phyloP scores from a whole-genome alignment of 2,888 invertebrate species.

The Mythimna vitellina region DNA sequence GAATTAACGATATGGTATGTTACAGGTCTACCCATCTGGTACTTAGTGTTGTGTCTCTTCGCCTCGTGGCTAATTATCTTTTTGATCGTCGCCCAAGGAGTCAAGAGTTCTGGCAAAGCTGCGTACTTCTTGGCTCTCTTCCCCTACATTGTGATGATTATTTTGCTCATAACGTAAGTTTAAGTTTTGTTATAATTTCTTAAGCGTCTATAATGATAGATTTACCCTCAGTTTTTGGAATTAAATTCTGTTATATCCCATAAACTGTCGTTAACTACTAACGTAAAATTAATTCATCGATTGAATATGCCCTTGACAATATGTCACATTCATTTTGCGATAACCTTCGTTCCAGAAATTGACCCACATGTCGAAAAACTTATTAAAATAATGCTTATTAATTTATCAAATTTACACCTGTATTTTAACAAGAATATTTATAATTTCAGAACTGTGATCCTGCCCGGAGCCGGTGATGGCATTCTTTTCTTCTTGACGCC shows the following conservation, averaged over 20 bases:
- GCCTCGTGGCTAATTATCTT: slow-evolving; percentile 93
- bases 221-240: too few relatives aligned
- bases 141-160: slow-evolving; percentile 95
- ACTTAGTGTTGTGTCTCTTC: slow-evolving; percentile 92
- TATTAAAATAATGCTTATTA: too few relatives aligned
- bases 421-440: not conserved
- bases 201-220: not conserved
- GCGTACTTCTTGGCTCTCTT: slow-evolving; percentile 97
- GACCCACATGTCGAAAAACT: not conserved
- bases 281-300: too few relatives aligned
- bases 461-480: slow-evolving; percentile 92
- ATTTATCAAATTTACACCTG: not conserved
- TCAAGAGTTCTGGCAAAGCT: slow-evolving; percentile 95
- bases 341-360: not conserved
- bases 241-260: too few relatives aligned
- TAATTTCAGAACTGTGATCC: slow-evolving; percentile 88
- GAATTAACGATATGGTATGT: not conserved
- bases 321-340: not conserved
- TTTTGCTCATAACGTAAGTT: slow-evolving; percentile 91
- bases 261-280: too few relatives aligned
- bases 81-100: slow-evolving; percentile 93
- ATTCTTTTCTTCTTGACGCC: slow-evolving; percentile 95
- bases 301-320: too few relatives aligned
- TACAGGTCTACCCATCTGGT: slow-evolving; percentile 92
- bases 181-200: not conserved